Conservation (phyloP, 1,140 invertebrate genomes). For the Diachasma alloeum region DNA sequence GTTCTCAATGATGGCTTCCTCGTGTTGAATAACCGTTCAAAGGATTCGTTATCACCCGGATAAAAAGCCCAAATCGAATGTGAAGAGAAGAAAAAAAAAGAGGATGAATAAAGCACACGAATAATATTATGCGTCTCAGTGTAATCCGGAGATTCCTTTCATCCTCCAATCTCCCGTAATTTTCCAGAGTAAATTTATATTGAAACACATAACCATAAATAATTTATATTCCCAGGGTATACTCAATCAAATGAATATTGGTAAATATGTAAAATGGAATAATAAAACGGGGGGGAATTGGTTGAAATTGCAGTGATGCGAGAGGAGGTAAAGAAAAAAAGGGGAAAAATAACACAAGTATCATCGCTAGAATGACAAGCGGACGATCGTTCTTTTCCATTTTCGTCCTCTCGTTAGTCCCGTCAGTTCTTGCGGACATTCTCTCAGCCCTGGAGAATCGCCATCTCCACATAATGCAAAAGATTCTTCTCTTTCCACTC, state of each 20-base stretch:
- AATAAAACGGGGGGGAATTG: not conserved
- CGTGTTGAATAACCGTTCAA: constrained; percentile 13
- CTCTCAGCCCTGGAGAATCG: constrained; percentile 17
- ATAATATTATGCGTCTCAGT: constrained; percentile 10
- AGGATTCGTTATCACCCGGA: constrained; percentile 21
- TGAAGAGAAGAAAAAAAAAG: not conserved
- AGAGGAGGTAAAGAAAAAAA: not conserved
- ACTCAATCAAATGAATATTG: constrained; percentile 25
- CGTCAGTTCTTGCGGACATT: constrained; percentile 27
- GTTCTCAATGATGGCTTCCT: constrained; percentile 8
- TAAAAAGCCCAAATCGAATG: not conserved
- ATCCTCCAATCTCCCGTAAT: constrained; percentile 25
- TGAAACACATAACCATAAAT: constrained; percentile 4
- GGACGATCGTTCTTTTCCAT: constrained; percentile 22
- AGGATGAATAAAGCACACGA: not conserved
- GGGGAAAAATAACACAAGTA: not conserved
- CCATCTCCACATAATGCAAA: constrained; percentile 30
- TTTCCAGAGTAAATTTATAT: constrained; percentile 25
- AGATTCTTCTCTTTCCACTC: constrained; percentile 6
- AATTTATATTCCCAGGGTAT: not conserved
- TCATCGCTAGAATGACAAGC: constrained; percentile 26
- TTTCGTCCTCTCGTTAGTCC: constrained; percentile 22
- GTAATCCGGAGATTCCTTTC: constrained; percentile 16
- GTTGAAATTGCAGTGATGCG: not conserved
- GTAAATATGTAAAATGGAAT: constrained; percentile 20